Evolutionary conservation across 2,113 vertebrate species (phyloP), one percentile per base, ranked within the genome.

Genomic region (Paracanthobrama guichenoti): DNA sequence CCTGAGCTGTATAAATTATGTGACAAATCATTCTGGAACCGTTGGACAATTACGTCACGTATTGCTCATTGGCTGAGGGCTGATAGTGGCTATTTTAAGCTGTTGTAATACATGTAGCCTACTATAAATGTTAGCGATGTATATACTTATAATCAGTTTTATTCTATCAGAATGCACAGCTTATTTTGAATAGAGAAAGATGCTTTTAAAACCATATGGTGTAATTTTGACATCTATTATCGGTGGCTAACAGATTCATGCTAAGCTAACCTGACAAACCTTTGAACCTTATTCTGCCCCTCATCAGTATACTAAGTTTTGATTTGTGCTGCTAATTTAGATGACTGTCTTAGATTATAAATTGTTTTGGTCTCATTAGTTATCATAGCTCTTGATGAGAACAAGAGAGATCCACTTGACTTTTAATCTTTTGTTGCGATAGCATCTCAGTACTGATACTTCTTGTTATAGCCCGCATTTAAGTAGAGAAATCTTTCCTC

Each of bases 281-380:
- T 85, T 78, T 81, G 88, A 62, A 50, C 86, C 67, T 57, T 86
- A 6, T 78, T 86, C 78, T 46, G 26, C 24, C 46, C 55, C 20
- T 67, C 59, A 79, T 83, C 71, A 42, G 67, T 79, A 35, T 35
- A 26, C 13, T 26, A 20, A 22, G 67, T n/a, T 28, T 11, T 79
- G 66, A 24, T 76, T 77, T 42, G 39, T 87, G 48, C 86, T 79
- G 88, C 86, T 90, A 53, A 79, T 73, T 55, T 67, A 57, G 88
- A 91, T 88, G 77, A 86, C 88, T 13, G 35, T 72, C 13, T 28
- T 20, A 85, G 87, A 88, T 89, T 81, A 46, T 85, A 46, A 46
- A 57, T 28, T 82, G 75, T 83, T 86, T 87, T 85, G 39, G 13
- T 60, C 46, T 77, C 64, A 78, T 83, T 81, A 79, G 79, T 81